Evolutionary conservation across 1,140 invertebrate species (phyloP).

Genomic region (Brevipalpus yothersi): DNA sequence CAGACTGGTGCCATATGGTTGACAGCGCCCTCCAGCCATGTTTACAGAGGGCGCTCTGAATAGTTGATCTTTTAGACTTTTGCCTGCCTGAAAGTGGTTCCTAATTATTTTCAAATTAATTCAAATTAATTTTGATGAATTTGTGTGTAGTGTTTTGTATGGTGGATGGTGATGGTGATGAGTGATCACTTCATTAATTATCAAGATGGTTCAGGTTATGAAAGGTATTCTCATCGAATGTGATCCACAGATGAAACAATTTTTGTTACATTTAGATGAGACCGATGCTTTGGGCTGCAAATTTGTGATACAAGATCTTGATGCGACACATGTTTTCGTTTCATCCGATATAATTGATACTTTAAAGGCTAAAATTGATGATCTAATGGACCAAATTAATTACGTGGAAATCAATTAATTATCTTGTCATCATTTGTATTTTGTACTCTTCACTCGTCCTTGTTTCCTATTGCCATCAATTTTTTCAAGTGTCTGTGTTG

Average conservation of each 20-base stretch:
- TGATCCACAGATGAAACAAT: slow-evolving; percentile 98
- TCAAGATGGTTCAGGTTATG: background rate
- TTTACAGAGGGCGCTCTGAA: too few species aligned
- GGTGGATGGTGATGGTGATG: background rate
- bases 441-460: too few species aligned
- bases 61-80: too few species aligned
- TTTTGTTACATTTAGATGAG: slow-evolving; percentile 86
- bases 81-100: too few species aligned
- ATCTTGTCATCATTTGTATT: background rate
- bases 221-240: slow-evolving; percentile 72
- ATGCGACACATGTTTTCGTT: slow-evolving; percentile 86
- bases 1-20: too few species aligned
- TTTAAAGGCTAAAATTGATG: slow-evolving; percentile 66
- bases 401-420: slow-evolving; percentile 8
- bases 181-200: background rate
- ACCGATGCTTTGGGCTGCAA: slow-evolving; percentile 66
- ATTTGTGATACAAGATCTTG: slow-evolving; percentile 75
- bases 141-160: too few species aligned
- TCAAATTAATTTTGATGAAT: too few species aligned
- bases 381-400: slow-evolving; percentile 75
- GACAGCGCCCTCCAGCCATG: too few species aligned
- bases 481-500: background rate
- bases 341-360: slow-evolving; percentile 68
- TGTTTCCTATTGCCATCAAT: background rate
- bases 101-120: too few species aligned